These are phyloP conservation scores for Meteorus cinctellus DNA, from an alignment of 2,888 invertebrate species.

Conservation along the genomic window DNA sequence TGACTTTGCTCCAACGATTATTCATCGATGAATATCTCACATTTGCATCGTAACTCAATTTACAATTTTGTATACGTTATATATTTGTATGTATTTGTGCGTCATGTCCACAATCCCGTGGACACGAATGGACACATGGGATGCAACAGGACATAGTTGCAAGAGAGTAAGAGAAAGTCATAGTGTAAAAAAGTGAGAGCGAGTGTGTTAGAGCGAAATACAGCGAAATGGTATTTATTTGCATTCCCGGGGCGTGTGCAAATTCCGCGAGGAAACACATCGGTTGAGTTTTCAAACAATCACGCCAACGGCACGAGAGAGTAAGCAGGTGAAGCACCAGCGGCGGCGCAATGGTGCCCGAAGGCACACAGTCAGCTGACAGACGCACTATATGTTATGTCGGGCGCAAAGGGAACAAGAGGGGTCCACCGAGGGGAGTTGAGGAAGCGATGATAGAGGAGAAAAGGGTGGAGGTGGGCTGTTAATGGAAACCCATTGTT, in stretches of 20 bases:
- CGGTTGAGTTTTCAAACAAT: constrained; percentile 55
- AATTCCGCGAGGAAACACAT: constrained; percentile 39
- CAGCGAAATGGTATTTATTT: constrained; percentile 18
- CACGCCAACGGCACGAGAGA: constrained; percentile 36
- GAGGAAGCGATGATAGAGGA: constrained; percentile 38
- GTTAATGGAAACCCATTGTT: constrained; percentile 74
- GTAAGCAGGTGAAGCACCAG: constrained; percentile 38
- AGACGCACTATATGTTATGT: constrained; percentile 55
- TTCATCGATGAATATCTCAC: constrained; percentile 36
- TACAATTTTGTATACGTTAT: neutral
- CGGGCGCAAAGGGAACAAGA: constrained; percentile 47
- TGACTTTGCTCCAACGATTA: constrained; percentile 31
- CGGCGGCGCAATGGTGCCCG: constrained; percentile 27
- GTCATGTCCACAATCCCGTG: constrained; percentile 14
- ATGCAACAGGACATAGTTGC: neutral
- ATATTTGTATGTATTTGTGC: constrained; percentile 20
- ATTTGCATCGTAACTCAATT: constrained; percentile 42
- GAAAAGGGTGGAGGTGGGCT: constrained; percentile 56
- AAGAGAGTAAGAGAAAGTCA: neutral
- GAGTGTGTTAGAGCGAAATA: neutral
- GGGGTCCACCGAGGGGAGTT: constrained; percentile 27
- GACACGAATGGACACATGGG: constrained; percentile 8
- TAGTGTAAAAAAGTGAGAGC: constrained; percentile 3
- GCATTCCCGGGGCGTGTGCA: constrained; percentile 13
- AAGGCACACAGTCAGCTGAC: constrained; percentile 64